Conservation (phyloP, 2,797 vertebrate species). For the Nyctalus aviator region DNA sequence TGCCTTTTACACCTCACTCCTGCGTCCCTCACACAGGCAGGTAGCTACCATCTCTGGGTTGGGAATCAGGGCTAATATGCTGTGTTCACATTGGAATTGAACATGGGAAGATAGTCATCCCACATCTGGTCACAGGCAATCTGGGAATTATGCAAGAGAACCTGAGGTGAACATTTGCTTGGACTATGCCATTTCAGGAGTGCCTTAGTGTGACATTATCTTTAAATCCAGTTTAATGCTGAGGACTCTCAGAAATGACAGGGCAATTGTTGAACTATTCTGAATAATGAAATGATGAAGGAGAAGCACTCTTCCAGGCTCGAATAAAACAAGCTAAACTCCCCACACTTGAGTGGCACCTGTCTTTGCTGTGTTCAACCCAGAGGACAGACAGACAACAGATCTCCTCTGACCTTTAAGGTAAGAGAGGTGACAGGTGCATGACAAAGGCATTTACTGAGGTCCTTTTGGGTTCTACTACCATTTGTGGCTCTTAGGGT, state of each 20-base stretch:
- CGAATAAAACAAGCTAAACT: background rate
- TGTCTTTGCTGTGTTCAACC: background rate
- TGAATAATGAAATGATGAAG: background rate
- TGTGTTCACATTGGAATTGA: background rate
- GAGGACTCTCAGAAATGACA: background rate
- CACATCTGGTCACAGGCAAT: background rate
- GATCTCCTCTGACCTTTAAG: background rate
- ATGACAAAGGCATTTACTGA: background rate
- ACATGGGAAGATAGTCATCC: background rate
- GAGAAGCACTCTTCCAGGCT: background rate
- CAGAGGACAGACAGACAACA: background rate
- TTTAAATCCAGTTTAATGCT: background rate
- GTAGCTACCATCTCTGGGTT: too few species aligned
- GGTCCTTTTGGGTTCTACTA: background rate
- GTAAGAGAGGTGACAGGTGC: background rate
- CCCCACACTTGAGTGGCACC: rapidly evolving
- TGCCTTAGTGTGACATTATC: background rate
- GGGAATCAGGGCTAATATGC: background rate
- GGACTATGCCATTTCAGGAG: background rate
- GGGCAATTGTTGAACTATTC: background rate
- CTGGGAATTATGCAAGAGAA: background rate
- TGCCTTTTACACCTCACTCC: background rate
- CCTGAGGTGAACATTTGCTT: background rate
- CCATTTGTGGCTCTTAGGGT: background rate
- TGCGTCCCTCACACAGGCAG: background rate